Conservation (phyloP, 1,140 invertebrate species). For the Brachionus plicatilis region DNA sequence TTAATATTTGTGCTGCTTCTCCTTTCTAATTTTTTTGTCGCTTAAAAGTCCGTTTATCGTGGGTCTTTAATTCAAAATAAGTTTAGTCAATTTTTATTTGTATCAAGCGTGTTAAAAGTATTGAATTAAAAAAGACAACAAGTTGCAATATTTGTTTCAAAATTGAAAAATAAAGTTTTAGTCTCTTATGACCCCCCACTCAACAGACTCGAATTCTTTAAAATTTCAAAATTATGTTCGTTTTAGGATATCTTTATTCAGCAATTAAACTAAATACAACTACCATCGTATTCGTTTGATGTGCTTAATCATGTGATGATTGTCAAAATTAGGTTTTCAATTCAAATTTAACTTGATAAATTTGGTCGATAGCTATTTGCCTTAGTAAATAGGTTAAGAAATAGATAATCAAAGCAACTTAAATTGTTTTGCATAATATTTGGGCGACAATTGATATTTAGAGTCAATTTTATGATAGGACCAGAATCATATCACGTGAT, state of each 20-base stretch:
- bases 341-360: background rate
- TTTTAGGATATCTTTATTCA: background rate
- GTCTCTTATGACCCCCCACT: background rate
- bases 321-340: background rate
- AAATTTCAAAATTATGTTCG: slow-evolving; percentile 28
- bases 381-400: background rate
- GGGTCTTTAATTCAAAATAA: background rate
- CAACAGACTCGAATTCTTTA: background rate
- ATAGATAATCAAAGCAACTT: background rate
- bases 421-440: background rate
- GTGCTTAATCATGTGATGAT: background rate
- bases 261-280: background rate
- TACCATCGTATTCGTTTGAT: background rate
- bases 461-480: background rate
- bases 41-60: background rate
- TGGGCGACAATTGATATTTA: background rate
- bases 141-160: slow-evolving; percentile 32
- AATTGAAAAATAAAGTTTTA: background rate
- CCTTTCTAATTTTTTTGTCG: background rate
- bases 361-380: background rate
- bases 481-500: no score
- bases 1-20: background rate
- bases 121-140: slow-evolving; percentile 32
- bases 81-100: background rate
- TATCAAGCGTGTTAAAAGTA: slow-evolving; percentile 27